These are phyloP conservation scores for Nipponacmea schrenckii DNA, from an alignment of 2,888 invertebrate genomes.

Conservation along the genomic window DNA sequence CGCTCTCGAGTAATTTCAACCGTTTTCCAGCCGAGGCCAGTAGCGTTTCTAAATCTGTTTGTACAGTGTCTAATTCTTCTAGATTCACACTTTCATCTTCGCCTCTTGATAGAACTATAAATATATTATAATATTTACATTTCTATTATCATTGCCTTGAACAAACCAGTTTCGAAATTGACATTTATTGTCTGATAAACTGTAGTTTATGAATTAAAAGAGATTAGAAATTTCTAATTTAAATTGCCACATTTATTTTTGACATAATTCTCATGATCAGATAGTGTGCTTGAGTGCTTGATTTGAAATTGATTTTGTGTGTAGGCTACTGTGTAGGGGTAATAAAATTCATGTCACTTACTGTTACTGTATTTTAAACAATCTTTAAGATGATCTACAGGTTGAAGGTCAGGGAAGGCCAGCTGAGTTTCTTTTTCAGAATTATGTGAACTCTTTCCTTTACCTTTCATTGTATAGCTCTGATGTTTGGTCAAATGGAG, in stretches of 20 bases:
- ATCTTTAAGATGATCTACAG: slow-evolving; percentile 65
- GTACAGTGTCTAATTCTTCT: slow-evolving; percentile 88
- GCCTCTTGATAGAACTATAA: slow-evolving; percentile 65
- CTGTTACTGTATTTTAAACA: slow-evolving; percentile 62
- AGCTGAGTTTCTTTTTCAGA: slow-evolving; percentile 65
- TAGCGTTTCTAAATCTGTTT: slow-evolving; percentile 86
- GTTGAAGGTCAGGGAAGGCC: slow-evolving; percentile 65
- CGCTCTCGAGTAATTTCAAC: slow-evolving; percentile 77
- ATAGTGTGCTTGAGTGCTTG: neutral
- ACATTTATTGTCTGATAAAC: too few relatives aligned
- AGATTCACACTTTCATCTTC: slow-evolving; percentile 83
- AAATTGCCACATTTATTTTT: neutral
- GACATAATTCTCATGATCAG: neutral
- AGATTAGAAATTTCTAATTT: too few relatives aligned
- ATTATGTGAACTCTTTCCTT: slow-evolving; percentile 46
- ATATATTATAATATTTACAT: neutral
- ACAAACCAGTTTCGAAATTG: too few relatives aligned
- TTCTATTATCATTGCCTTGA: too few relatives aligned
- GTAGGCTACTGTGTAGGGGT: too few relatives aligned
- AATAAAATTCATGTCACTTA: too few relatives aligned
- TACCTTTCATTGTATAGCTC: slow-evolving; percentile 53
- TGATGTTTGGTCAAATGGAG: neutral
- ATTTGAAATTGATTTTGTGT: too few relatives aligned
- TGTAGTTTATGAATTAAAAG: too few relatives aligned
- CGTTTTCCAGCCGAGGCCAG: slow-evolving; percentile 85